phyloP scores from a whole-genome alignment of 2,888 invertebrate genomes.

The Xylophagus ater region DNA sequence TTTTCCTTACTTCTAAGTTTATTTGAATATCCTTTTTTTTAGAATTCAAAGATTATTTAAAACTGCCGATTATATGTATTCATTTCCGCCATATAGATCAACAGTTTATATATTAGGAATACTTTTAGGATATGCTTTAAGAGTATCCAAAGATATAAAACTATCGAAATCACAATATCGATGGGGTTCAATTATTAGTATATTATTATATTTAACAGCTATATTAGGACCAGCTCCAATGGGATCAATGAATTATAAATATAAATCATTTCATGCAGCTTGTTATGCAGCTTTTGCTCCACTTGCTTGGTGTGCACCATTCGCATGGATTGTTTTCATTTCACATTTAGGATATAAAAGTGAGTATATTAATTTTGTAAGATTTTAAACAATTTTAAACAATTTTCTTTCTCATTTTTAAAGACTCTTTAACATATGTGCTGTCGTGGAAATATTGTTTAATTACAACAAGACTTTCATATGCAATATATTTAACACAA shows the following conservation, averaged over 20 bases:
- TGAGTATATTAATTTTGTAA: conserved; percentile 24
- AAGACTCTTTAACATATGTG: conserved; percentile 44
- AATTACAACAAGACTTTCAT: conserved; percentile 56
- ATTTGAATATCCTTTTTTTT: conserved; percentile 25
- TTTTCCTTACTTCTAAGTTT: conserved; percentile 3
- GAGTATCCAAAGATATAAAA: conserved; percentile 38
- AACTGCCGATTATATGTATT: conserved; percentile 58
- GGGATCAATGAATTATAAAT: conserved; percentile 50
- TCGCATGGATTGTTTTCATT: conserved; percentile 55
- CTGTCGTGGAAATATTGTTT: conserved; percentile 51
- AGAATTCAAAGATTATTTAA: conserved; percentile 54
- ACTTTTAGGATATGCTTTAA: conserved; percentile 47
- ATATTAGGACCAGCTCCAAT: conserved; percentile 52
- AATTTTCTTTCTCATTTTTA: conserved; percentile 20
- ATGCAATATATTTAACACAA: conserved; percentile 57
- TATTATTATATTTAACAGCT: conserved; percentile 43
- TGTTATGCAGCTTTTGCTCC: conserved; percentile 59
- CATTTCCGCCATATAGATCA: conserved; percentile 51
- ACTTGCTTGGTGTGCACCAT: conserved; percentile 54
- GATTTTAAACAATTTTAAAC: conserved; percentile 4
- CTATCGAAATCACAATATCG: conserved; percentile 39
- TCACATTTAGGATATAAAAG: conserved; percentile 51
- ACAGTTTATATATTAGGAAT: conserved; percentile 61
- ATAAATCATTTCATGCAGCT: conserved; percentile 52
- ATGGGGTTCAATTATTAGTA: conserved; percentile 46